Evolutionary conservation across 2,797 vertebrate species (phyloP).

Genomic region (Cynodonichthys magdalenae): DNA sequence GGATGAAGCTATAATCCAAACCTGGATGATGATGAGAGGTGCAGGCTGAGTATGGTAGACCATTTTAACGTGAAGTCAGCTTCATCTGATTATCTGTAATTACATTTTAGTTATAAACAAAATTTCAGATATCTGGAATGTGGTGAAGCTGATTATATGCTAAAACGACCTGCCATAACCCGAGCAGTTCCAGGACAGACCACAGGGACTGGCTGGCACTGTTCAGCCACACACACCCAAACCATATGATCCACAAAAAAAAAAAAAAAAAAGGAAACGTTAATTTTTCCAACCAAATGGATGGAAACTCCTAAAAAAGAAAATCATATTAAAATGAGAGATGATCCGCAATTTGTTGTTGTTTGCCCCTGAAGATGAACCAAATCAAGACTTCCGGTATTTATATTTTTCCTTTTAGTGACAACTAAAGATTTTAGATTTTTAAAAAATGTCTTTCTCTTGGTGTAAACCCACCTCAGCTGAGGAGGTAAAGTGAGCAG

Average conservation of each 20-base stretch:
- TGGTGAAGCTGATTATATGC: too few species aligned
- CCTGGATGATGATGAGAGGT: too few species aligned
- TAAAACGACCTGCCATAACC: slow-evolving; percentile 40
- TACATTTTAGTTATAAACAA: slow-evolving; percentile 9
- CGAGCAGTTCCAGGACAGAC: slow-evolving; percentile 62
- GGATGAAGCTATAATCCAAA: slow-evolving; percentile 8
- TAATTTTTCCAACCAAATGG: slow-evolving; percentile 25
- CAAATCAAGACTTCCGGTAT: slow-evolving; percentile 29
- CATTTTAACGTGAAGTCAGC: too few species aligned
- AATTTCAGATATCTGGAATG: neutral
- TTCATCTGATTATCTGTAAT: too few species aligned
- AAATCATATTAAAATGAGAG: neutral
- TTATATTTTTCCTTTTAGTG: slow-evolving; percentile 9
- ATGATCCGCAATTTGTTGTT: neutral
- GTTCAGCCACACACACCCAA: slow-evolving; percentile 67
- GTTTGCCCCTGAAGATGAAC: neutral
- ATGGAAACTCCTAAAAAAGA: slow-evolving; percentile 5
- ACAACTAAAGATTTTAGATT: slow-evolving; percentile 15
- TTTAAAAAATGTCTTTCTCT: too few species aligned
- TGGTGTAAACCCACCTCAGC: neutral
- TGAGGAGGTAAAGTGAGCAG: slow-evolving; percentile 23
- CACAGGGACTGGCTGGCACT: slow-evolving; percentile 61
- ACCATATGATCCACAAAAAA: slow-evolving; percentile 44
- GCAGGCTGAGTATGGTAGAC: too few species aligned
- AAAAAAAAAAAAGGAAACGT: slow-evolving; percentile 12